Evolutionary conservation across 2,113 vertebrate genomes (phyloP).

Genomic region (Arvicanthis niloticus): DNA sequence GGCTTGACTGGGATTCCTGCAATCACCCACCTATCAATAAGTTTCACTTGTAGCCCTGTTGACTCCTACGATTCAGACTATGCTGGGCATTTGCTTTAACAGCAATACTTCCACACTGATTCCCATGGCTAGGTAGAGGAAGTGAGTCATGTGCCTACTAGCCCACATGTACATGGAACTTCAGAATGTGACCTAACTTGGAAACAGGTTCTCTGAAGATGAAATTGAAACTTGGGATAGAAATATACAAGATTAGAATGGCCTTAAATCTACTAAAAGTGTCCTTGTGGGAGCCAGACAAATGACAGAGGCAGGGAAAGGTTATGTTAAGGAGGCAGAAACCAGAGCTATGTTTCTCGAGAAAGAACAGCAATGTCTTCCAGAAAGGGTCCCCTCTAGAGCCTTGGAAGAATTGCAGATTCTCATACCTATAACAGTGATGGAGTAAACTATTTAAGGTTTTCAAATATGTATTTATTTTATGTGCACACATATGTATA

Average conservation of each 20-base stretch:
- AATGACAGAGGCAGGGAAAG: not conserved
- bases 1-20: not conserved
- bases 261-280: not conserved
- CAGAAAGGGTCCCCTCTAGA: not conserved
- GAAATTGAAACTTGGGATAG: not conserved
- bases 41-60: not conserved
- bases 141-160: not conserved
- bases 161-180: not conserved
- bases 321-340: not conserved
- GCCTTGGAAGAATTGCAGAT: not conserved
- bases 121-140: not conserved
- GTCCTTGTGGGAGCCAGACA: not conserved
- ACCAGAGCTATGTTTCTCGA: not conserved
- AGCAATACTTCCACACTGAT: not conserved
- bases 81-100: not conserved
- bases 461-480: not conserved
- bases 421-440: not conserved
- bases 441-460: not conserved
- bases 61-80: not conserved
- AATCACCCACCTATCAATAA: not conserved
- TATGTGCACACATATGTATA: too few species aligned
- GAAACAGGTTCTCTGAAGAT: conserved; percentile 16
- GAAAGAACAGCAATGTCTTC: not conserved
- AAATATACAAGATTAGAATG: not conserved
- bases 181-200: not conserved